A percentile compares a stretch with the other conserved stretches of the same genome.
These are phyloP conservation scores for Lagopus leucura DNA, from an alignment of 2,113 vertebrate genomes.

Conservation along the genomic window DNA sequence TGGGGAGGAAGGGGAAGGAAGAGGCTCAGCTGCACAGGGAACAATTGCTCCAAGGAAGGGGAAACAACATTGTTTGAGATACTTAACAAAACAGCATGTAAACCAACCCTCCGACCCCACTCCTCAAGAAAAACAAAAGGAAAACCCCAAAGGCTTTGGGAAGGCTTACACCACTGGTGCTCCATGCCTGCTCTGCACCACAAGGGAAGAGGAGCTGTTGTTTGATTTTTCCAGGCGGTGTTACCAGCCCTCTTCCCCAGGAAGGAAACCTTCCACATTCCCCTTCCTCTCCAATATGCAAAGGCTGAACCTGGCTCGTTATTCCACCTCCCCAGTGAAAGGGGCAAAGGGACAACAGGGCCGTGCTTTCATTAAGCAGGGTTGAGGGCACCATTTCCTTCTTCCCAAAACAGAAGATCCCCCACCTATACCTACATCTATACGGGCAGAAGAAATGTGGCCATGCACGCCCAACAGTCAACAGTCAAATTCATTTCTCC, in stretches of 20 bases:
- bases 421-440: no score
- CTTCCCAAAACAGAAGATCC: not conserved
- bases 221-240: not conserved
- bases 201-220: constrained; percentile 29
- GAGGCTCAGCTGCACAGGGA: not conserved
- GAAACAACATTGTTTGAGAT: constrained; percentile 44
- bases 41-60: constrained; percentile 47
- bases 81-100: not conserved
- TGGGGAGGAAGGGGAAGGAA: constrained; percentile 31
- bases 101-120: not conserved
- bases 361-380: fast-evolving
- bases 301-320: not conserved
- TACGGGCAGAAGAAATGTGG: not conserved
- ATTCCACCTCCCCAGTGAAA: not conserved
- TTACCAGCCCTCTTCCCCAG: constrained; percentile 36
- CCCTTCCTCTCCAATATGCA: not conserved
- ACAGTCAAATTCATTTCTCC: fast-evolving
- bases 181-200: not conserved
- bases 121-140: not conserved
- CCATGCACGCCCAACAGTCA: fast-evolving
- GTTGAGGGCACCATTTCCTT: not conserved
- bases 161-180: not conserved
- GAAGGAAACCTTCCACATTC: constrained; percentile 19
- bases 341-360: not conserved
- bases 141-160: not conserved